phyloP scores from a whole-genome alignment of 2,888 invertebrate species.

The Drosophila ezoana region DNA sequence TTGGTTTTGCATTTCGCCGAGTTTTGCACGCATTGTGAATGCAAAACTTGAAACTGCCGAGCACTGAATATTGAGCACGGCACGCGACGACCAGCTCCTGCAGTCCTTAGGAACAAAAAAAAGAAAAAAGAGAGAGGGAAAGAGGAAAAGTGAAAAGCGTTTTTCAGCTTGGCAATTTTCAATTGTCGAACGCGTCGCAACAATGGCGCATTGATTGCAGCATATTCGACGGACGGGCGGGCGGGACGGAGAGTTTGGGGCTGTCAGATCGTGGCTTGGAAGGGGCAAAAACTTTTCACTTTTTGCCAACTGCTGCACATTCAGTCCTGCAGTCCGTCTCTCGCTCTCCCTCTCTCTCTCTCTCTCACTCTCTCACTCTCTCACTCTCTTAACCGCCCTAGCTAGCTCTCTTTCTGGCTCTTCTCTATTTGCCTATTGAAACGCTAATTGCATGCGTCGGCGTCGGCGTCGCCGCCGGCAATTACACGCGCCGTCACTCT shows the following conservation, averaged over 20 bases:
- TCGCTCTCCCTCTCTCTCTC: not conserved
- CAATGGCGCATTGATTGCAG: conserved; percentile 71
- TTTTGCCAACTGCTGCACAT: conserved; percentile 53
- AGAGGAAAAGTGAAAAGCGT: conserved; percentile 40
- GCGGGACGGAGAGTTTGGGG: not conserved
- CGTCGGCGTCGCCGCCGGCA: conserved; percentile 48
- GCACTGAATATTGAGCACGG: conserved; percentile 37
- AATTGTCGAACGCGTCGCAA: conserved; percentile 72
- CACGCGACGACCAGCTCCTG: conserved; percentile 45
- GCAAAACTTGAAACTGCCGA: conserved; percentile 26
- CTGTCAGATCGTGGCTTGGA: no score
- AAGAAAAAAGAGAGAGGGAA: not conserved
- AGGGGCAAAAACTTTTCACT: conserved; percentile 40
- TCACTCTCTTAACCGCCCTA: no score
- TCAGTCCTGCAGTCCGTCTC: conserved; percentile 8
- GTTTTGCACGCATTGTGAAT: conserved; percentile 18
- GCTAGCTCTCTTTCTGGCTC: conserved; percentile 5
- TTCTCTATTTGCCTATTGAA: conserved; percentile 28
- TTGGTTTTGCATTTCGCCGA: not conserved
- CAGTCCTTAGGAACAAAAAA: not conserved
- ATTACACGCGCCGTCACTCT: conserved; percentile 52
- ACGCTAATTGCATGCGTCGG: conserved; percentile 72
- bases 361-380: conserved; percentile 11
- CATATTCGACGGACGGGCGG: no score
- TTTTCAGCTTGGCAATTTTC: conserved; percentile 64